Base-by-base conservation (phyloP, 2,888 invertebrate species). In the Mesodorylaimus sp. region DNA sequence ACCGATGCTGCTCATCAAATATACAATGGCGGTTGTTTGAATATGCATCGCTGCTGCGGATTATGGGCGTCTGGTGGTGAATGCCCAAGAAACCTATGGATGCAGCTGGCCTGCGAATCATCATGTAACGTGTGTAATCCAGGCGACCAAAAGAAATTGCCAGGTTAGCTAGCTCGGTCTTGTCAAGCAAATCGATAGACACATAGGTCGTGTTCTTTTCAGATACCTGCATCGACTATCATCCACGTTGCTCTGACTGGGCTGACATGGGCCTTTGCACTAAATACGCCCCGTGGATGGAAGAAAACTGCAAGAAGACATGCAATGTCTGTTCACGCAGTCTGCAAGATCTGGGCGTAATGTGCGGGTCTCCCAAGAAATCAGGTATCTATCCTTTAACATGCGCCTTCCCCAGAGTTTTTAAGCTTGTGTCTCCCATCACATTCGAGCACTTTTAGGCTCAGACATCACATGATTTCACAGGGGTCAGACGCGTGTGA, bases 61-160 rank as follows among this genome's bases (percentile, higher is more conserved):
- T 28, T 51, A 13, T 50, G 50, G 50, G 43, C 32, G 7, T 25
- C 36, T 10, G 51, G 47, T 2, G 51, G 51, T 3, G 51, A 51
- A 38, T 51, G 51, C 51, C 2, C 10, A 36, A 29, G 42, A 19
- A 51, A 47, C 42, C 2, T 36, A 13, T 51, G 51, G 51, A 51
- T 51, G 51, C 42, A 26, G 23, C 2, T 3, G 1, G 19, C 29
- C 27, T 51, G 51, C 44, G 36, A 39, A 24, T 32, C 19, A 24
- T 19, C 43, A 42, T 51, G 51, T 37, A 36, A 26, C 36, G 47
- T 47, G 24, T 51, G 51, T 37, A 38, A 46, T 16, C n/a, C 3
- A 16, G 46, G 46, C 5, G 26, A 13, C 5, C n/a, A n/a, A n/a
- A 27, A 43, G 13, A 5, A 26, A 24, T 26, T 27, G 7, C 7